phyloP scores from a whole-genome alignment of 2,888 invertebrate genomes.

The Watsonalla cultraria region DNA sequence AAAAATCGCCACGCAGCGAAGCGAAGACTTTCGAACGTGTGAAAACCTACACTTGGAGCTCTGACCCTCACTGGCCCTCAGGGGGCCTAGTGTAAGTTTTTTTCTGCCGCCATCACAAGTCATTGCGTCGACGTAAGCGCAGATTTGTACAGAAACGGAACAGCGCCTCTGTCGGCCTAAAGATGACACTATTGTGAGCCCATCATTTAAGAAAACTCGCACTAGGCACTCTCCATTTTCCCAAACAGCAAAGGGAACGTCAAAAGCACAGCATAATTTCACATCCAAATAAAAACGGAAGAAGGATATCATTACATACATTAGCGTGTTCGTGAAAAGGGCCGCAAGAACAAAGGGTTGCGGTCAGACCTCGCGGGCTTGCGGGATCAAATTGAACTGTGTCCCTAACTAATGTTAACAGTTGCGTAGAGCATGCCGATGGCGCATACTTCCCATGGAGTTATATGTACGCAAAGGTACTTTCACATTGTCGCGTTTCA shows the following conservation, averaged over 20 bases:
- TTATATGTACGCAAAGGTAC: not conserved
- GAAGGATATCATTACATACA: conserved; percentile 4
- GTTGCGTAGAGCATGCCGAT: conserved; percentile 16
- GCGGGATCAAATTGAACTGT: conserved; percentile 44
- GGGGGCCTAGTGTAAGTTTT: no score
- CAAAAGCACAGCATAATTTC: not conserved
- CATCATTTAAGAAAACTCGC: no score
- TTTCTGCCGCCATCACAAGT: no score
- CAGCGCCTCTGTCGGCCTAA: no score
- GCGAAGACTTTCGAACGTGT: no score
- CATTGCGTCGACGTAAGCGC: no score
- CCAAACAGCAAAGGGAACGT: not conserved
- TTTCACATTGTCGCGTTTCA: not conserved
- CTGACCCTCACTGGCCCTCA: no score
- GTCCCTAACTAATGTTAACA: conserved; percentile 55
- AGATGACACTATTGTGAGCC: no score
- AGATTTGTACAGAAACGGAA: no score
- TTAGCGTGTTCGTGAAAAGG: conserved; percentile 11
- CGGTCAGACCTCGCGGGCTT: conserved; percentile 24
- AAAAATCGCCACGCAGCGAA: no score
- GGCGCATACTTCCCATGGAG: conserved; percentile 23
- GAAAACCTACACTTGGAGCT: no score
- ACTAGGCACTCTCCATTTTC: no score
- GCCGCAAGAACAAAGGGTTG: conserved; percentile 18
- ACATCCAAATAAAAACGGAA: conserved; percentile 2